Base-by-base conservation (phyloP, 2,113 vertebrate genomes). In the Euleptes europaea region DNA sequence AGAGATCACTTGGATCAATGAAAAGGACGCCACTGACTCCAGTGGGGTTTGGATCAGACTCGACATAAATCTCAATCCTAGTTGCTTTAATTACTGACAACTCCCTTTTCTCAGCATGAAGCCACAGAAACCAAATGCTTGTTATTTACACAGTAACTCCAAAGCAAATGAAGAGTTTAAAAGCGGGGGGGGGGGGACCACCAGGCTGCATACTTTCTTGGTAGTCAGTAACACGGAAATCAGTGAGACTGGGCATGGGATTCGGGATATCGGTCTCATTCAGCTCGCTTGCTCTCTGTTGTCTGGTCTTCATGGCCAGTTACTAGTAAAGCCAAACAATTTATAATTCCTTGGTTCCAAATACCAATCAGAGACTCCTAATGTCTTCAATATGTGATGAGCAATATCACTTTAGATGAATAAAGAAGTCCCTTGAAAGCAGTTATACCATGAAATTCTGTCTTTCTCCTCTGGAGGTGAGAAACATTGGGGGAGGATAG, bases 71-170 rank as follows among this genome's bases (percentile, higher is more conserved):
- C 54, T 65, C 47, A 70, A 63, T 49, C 74, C 40, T 63, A 13
- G 4, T 72, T 3, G 26, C 49, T 83, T 87, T 83, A 82, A 82
- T 87, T 87, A 76, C 74, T 71, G 78, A 65, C 73, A 49, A 65
- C 60, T 71, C 80, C 13, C 28, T 78, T 87, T 78, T 66, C 54
- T 82, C 57, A 19, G 67, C n/a, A 77, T 67, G 38, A 73, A 83
- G 31, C 69, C 21, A 33, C 81, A 78, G 54, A 72, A 83, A 72
- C 75, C 76, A 65, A 73, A 83, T 40, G 57, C n/a, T 54, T 74
- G 47, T 63, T 78, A 60, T 44, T 83, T 79, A 79, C 69, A 42
- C 11, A 5, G 35, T 40, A 51, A 72, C 75, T 78, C 69, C 67
- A 78, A 83, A 83, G 74, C 67, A 83, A 47, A 77, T 49, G 80